phyloP scores from a whole-genome alignment of 2,888 invertebrate genomes.

The Pecten maximus region DNA sequence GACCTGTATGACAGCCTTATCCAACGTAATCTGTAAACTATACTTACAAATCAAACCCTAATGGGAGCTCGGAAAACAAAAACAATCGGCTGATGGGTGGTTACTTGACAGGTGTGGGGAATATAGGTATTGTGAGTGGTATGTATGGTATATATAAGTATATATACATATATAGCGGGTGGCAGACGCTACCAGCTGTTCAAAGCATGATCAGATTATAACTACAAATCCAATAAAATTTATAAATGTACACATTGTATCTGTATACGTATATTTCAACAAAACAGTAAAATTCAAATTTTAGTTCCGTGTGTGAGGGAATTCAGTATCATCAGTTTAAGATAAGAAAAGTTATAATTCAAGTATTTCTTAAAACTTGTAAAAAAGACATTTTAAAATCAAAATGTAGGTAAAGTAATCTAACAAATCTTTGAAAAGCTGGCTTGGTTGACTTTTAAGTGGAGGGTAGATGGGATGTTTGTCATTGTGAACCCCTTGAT shows the following conservation, averaged over 20 bases:
- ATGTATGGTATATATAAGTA: not conserved
- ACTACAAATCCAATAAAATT: not conserved
- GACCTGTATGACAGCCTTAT: not conserved
- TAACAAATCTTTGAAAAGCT: not conserved
- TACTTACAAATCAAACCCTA: not conserved
- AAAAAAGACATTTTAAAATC: not conserved
- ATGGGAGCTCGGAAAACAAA: not conserved
- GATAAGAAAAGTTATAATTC: not conserved
- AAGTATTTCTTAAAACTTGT: not conserved
- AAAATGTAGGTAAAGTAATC: not conserved
- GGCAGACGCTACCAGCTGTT: not conserved
- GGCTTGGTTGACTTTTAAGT: not conserved
- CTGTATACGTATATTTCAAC: not conserved
- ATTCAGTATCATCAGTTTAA: not conserved
- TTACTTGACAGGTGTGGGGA: not conserved
- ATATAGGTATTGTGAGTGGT: not conserved
- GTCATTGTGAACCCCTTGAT: constrained; percentile 6
- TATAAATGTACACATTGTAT: not conserved
- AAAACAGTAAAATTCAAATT: not conserved
- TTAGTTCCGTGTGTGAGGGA: not conserved
- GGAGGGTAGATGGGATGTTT: constrained; percentile 9
- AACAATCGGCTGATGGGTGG: not conserved
- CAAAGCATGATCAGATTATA: not conserved
- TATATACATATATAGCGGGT: not conserved
- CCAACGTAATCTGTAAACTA: not conserved